Conservation (phyloP, 2,113 vertebrate species). For the Sylvia atricapilla region DNA sequence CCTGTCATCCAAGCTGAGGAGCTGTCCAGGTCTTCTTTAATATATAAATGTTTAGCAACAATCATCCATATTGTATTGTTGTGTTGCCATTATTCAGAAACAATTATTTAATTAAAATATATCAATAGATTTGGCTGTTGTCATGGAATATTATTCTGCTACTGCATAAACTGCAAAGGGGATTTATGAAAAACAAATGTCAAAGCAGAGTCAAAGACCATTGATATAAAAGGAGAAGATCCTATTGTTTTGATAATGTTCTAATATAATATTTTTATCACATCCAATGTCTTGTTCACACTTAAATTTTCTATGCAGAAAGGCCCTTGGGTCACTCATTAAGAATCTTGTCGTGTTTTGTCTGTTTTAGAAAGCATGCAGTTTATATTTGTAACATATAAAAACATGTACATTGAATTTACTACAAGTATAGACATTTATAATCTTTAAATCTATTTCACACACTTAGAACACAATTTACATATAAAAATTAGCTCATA, state of each 20-base stretch:
- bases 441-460: not conserved
- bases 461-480: too few species aligned
- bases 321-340: not conserved
- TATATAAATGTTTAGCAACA: not conserved
- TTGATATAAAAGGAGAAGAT: not conserved
- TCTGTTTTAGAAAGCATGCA: not conserved
- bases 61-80: not conserved
- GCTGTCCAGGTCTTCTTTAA: not conserved
- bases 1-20: not conserved
- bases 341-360: not conserved
- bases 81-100: slow-evolving; percentile 5
- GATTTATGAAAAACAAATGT: slow-evolving; percentile 18
- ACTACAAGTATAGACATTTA: not conserved
- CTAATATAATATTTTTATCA: not conserved
- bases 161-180: not conserved
- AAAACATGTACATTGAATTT: not conserved
- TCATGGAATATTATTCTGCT: slow-evolving; percentile 5
- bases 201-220: slow-evolving; percentile 1
- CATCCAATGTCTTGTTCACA: not conserved
- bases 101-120: slow-evolving; percentile 16
- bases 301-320: not conserved
- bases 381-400: not conserved
- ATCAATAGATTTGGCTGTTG: not conserved
- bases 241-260: not conserved
- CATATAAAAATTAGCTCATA: not conserved